phyloP scores from a whole-genome alignment of 2,113 vertebrate genomes.

The Nyctibius bracteatus region DNA sequence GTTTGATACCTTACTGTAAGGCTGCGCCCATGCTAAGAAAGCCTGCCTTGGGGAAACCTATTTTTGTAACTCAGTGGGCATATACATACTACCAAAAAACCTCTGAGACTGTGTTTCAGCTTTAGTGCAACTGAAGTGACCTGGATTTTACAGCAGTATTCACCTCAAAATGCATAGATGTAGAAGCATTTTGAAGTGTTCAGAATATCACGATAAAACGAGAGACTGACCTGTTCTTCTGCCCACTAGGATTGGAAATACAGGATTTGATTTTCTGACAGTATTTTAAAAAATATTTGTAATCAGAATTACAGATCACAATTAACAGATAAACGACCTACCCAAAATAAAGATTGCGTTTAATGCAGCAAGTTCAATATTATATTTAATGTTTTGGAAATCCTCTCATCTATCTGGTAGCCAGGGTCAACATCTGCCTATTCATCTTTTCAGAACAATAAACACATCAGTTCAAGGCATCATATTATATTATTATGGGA shows the following conservation, averaged over 20 bases:
- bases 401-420: neutral
- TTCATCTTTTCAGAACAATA: constrained; percentile 13
- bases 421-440: neutral
- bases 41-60: neutral
- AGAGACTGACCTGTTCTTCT: neutral
- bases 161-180: neutral
- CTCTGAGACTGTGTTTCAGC: neutral
- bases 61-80: neutral
- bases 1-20: neutral
- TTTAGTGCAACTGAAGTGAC: neutral
- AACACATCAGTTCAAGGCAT: neutral
- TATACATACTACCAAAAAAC: neutral
- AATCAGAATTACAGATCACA: neutral
- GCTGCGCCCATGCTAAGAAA: neutral
- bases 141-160: neutral
- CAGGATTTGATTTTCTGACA: neutral
- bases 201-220: neutral
- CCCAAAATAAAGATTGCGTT: neutral
- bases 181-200: neutral
- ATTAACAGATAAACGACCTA: neutral
- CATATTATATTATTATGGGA: neutral
- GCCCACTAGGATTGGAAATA: neutral
- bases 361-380: neutral
- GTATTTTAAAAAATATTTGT: neutral
- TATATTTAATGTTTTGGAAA: neutral